phyloP scores from a whole-genome alignment of 2,797 vertebrate species.

The Spinus pinus region DNA sequence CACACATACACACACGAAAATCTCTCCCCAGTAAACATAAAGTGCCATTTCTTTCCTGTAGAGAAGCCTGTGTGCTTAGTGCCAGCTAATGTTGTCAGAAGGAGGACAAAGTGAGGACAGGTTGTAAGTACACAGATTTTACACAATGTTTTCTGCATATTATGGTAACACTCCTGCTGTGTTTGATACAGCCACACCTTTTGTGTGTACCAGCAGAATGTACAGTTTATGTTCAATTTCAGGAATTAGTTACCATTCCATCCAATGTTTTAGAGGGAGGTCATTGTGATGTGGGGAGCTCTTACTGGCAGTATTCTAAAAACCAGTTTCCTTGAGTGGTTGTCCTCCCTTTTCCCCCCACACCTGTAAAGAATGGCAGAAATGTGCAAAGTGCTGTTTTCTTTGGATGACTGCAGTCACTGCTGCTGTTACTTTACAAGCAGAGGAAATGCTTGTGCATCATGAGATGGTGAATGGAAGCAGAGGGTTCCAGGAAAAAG shows the following conservation, averaged over 20 bases:
- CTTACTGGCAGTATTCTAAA: neutral
- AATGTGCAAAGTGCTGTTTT: neutral
- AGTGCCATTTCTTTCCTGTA: neutral
- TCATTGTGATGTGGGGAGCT: neutral
- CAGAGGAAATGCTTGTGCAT: neutral
- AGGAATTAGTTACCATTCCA: neutral
- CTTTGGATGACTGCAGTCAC: neutral
- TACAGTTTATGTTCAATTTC: neutral
- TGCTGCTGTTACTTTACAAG: neutral
- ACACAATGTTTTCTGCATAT: neutral
- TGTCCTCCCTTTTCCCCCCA: neutral
- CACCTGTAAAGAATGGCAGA: neutral
- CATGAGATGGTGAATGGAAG: neutral
- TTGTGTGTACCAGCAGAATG: neutral
- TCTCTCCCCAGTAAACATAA: neutral
- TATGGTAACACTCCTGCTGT: neutral
- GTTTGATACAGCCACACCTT: neutral
- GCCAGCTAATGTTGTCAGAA: neutral
- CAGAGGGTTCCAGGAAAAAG: neutral
- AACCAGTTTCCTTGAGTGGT: neutral
- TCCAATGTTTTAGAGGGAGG: neutral
- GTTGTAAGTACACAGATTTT: neutral
- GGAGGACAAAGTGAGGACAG: neutral
- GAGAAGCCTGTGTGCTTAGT: neutral
- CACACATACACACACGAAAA: neutral